Conservation (phyloP, 2,113 vertebrate genomes). For the Brevimyrus niger region DNA sequence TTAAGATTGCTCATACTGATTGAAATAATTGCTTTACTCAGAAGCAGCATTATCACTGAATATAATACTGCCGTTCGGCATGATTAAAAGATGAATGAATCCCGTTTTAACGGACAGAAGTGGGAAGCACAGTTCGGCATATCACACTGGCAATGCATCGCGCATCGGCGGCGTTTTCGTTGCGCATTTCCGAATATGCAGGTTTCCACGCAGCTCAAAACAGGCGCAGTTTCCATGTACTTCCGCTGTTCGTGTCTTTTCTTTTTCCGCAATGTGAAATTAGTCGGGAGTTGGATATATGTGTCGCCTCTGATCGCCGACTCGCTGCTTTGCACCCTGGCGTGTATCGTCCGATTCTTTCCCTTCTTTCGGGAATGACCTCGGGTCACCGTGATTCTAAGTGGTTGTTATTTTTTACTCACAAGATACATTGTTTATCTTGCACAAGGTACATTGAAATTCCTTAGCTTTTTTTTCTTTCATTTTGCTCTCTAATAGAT, state of each 20-base stretch:
- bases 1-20: background rate
- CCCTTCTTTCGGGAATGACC: background rate
- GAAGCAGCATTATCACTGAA: background rate
- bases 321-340: background rate
- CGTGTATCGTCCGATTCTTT: background rate
- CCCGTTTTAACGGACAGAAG: background rate
- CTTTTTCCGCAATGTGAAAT: background rate
- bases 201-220: background rate
- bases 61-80: background rate
- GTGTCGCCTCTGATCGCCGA: background rate
- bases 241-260: background rate
- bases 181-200: background rate
- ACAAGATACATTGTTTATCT: background rate
- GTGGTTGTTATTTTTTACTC: background rate
- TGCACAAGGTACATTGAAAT: background rate
- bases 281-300: background rate
- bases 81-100: background rate
- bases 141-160: background rate
- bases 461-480: background rate
- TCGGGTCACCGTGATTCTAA: background rate
- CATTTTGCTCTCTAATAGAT: background rate
- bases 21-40: background rate
- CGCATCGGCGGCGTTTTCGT: background rate
- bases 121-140: background rate
- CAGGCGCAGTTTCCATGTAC: background rate